Percentiles rank a stretch among this genome's conserved stretches.
phyloP scores from a whole-genome alignment of 2,797 vertebrate genomes.

The Lutjanus argentimaculatus region DNA sequence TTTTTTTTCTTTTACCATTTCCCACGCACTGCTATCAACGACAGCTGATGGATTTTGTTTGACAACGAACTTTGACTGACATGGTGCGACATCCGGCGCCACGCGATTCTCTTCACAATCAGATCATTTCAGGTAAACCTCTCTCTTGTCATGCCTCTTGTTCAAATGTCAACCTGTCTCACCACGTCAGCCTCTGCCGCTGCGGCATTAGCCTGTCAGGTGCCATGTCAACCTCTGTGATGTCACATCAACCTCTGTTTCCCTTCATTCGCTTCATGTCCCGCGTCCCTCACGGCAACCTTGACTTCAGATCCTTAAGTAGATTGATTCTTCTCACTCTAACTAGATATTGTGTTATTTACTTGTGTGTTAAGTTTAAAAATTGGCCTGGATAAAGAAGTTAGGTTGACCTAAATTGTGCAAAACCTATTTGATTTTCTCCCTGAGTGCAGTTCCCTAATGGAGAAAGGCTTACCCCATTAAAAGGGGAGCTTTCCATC shows the following conservation, averaged over 20 bases:
- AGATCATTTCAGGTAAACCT: slow-evolving; percentile 46
- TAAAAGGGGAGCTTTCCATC: slow-evolving; percentile 27
- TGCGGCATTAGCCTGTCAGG: slow-evolving; percentile 45
- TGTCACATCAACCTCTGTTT: slow-evolving; percentile 43
- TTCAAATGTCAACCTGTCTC: slow-evolving; percentile 61
- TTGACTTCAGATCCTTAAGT: slow-evolving; percentile 16
- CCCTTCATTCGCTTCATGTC: slow-evolving; percentile 18
- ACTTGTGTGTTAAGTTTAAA: slow-evolving; percentile 11
- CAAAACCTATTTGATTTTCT: slow-evolving; percentile 32
- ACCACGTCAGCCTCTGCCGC: slow-evolving; percentile 34
- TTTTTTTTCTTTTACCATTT: not conserved
- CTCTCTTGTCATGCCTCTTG: slow-evolving; percentile 25
- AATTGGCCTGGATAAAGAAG: not conserved
- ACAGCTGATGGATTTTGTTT: slow-evolving; percentile 31
- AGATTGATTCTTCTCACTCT: slow-evolving; percentile 18
- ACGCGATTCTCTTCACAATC: slow-evolving; percentile 21
- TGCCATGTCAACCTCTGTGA: slow-evolving; percentile 40
- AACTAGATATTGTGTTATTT: slow-evolving; percentile 15
- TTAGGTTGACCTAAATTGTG: slow-evolving; percentile 37
- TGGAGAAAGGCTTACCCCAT: slow-evolving; percentile 28
- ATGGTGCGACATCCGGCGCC: slow-evolving; percentile 14
- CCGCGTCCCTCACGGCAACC: slow-evolving; percentile 27
- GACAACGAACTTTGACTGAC: slow-evolving; percentile 29
- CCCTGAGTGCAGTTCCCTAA: slow-evolving; percentile 24
- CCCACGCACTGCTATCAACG: not conserved